Evolutionary conservation across 2,113 vertebrate species (phyloP).

Genomic region (Stegostoma tigrinum): DNA sequence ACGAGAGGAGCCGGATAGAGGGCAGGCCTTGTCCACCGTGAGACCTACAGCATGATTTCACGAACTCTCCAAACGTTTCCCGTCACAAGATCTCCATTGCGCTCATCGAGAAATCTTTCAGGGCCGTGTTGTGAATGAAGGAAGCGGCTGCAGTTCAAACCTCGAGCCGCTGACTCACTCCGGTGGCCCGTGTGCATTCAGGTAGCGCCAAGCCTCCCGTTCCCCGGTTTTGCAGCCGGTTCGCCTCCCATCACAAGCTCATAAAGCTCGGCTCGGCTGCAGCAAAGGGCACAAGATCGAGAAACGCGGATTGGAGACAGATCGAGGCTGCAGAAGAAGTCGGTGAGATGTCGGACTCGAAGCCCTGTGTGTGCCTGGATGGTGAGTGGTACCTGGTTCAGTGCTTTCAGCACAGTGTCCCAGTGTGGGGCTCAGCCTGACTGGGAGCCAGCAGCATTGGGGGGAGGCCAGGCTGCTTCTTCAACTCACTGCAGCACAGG

Average conservation of each 20-base stretch:
- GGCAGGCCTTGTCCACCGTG: too few species aligned
- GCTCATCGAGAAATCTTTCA: too few species aligned
- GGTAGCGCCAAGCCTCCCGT: neutral
- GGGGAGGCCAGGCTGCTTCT: neutral
- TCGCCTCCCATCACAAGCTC: neutral
- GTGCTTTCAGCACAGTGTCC: neutral
- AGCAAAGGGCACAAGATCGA: neutral
- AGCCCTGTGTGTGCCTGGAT: neutral
- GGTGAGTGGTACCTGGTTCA: neutral
- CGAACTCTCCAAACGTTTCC: too few species aligned
- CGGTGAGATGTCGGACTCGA: neutral
- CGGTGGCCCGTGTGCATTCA: neutral
- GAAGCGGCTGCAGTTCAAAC: neutral
- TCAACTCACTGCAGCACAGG: neutral
- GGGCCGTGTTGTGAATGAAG: neutral
- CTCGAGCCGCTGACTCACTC: neutral
- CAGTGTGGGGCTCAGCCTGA: neutral
- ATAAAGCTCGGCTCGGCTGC: neutral
- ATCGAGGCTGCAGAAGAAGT: neutral
- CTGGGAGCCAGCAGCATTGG: neutral
- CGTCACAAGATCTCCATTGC: too few species aligned
- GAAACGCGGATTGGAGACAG: neutral
- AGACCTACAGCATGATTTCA: too few species aligned
- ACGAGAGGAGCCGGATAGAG: too few species aligned
- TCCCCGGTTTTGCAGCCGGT: neutral